These are phyloP conservation scores for Takifugu bimaculatus DNA, from an alignment of 2,113 vertebrate species.

Conservation along the genomic window DNA sequence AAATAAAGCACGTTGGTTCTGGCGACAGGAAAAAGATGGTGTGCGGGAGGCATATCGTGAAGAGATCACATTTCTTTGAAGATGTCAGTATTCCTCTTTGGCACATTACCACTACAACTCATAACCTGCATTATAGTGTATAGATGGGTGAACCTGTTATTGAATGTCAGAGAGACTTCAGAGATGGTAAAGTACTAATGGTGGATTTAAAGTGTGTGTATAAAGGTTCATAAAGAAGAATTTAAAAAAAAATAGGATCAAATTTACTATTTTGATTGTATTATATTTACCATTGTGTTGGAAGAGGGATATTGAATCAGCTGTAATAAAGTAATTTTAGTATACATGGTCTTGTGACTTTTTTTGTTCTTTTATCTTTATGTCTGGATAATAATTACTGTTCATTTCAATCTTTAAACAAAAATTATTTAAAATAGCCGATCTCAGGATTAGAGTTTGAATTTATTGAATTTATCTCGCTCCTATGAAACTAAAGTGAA, in stretches of 20 bases:
- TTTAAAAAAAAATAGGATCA: slow-evolving; percentile 81
- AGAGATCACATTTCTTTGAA: slow-evolving; percentile 85
- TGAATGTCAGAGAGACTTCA: slow-evolving; percentile 86
- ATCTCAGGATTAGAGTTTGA: too few relatives aligned
- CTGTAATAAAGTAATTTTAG: slow-evolving; percentile 99
- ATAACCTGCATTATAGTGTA: slow-evolving; percentile 99
- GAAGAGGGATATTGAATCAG: slow-evolving; percentile 95
- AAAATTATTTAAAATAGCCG: too few relatives aligned
- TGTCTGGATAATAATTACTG: not conserved
- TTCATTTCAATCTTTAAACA: too few relatives aligned
- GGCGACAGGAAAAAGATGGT: slow-evolving; percentile 52
- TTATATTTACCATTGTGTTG: slow-evolving; percentile 98
- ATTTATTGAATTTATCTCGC: too few relatives aligned
- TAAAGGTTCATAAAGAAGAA: slow-evolving; percentile 74
- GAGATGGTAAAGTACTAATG: slow-evolving; percentile 69
- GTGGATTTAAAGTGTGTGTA: slow-evolving; percentile 77
- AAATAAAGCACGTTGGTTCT: slow-evolving; percentile 38
- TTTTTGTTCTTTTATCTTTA: not conserved
- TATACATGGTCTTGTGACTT: slow-evolving; percentile 66
- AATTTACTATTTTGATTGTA: slow-evolving; percentile 99
- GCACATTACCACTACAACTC: slow-evolving; percentile 93
- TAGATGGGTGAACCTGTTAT: slow-evolving; percentile 96
- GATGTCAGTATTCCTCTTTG: slow-evolving; percentile 96
- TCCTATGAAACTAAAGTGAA: too few relatives aligned
- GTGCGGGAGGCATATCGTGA: slow-evolving; percentile 56